A percentile compares a stretch with the other conserved stretches of the same genome.
Evolutionary conservation across 1,140 invertebrate genomes (phyloP).

Genomic region (Watersipora subatra): DNA sequence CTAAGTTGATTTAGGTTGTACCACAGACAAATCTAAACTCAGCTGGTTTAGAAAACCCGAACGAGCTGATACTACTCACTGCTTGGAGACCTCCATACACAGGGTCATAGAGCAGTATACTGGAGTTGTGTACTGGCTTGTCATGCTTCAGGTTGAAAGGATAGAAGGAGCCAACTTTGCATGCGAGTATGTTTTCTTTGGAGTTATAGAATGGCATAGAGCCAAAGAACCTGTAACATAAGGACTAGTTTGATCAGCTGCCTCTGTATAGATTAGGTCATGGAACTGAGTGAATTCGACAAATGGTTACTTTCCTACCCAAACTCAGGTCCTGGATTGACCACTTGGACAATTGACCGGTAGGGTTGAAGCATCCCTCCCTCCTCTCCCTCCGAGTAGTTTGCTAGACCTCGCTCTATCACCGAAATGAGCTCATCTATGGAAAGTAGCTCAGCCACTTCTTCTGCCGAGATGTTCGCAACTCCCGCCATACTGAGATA

Average conservation of each 20-base stretch:
- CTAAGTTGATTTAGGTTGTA: conserved; percentile 4
- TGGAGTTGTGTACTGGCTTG: conserved; percentile 16
- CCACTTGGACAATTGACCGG: conserved; percentile 15
- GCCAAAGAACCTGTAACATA: conserved; percentile 19
- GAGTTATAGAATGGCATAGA: conserved; percentile 23
- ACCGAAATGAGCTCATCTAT: background rate
- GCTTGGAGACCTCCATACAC: conserved; percentile 13
- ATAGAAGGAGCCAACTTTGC: conserved; percentile 23
- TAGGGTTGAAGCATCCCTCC: conserved; percentile 21
- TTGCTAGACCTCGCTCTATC: conserved; percentile 8
- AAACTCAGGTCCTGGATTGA: no score
- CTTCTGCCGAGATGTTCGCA: background rate
- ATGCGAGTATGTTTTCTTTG: conserved; percentile 16
- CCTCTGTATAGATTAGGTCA: no score
- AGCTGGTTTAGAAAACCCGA: background rate
- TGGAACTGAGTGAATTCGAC: no score
- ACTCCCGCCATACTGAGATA: no score
- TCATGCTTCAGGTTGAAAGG: conserved; percentile 16
- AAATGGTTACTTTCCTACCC: no score
- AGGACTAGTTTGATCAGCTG: no score
- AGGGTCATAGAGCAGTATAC: conserved; percentile 18
- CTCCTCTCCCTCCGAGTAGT: conserved; percentile 7
- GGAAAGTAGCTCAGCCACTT: background rate
- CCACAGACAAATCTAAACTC: conserved; percentile 4
- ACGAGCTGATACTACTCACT: conserved; percentile 4